These are phyloP conservation scores for Gnathochromis pfefferi DNA, from an alignment of 2,113 vertebrate species.

Conservation along the genomic window DNA sequence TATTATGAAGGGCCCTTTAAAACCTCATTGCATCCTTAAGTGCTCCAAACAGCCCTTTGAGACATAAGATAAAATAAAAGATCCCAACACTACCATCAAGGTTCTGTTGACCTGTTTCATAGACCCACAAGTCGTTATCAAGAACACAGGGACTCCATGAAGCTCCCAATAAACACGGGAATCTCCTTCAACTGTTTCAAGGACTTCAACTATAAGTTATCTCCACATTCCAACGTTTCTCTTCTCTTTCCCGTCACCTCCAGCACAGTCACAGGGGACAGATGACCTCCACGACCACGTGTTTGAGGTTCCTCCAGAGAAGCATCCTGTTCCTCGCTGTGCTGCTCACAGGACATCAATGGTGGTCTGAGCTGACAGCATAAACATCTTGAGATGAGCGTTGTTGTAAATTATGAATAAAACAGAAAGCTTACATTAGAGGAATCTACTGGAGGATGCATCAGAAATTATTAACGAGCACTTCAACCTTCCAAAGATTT, in stretches of 20 bases:
- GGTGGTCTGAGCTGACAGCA: not conserved
- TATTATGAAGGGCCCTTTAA: not conserved
- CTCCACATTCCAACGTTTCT: not conserved
- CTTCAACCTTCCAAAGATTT: not conserved
- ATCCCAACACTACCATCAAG: not conserved
- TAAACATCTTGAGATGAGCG: rapidly evolving
- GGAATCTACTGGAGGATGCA: not conserved
- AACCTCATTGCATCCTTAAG: rapidly evolving
- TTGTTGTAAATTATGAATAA: not conserved
- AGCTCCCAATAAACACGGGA: not conserved
- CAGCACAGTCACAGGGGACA: no score
- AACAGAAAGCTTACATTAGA: not conserved
- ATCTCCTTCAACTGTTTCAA: not conserved
- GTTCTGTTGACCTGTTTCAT: not conserved
- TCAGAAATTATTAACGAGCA: not conserved
- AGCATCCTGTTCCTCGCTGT: not conserved
- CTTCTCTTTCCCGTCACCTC: not conserved
- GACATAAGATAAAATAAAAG: rapidly evolving
- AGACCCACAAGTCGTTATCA: rapidly evolving
- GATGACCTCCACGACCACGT: not conserved
- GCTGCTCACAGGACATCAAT: rapidly evolving
- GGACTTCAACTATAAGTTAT: rapidly evolving
- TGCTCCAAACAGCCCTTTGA: not conserved
- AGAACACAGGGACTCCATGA: not conserved
- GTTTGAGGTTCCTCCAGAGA: not conserved